Evolutionary conservation across 1,140 invertebrate species (phyloP), one percentile per base, ranked within the genome.

Genomic region (Meteorus sp.): DNA sequence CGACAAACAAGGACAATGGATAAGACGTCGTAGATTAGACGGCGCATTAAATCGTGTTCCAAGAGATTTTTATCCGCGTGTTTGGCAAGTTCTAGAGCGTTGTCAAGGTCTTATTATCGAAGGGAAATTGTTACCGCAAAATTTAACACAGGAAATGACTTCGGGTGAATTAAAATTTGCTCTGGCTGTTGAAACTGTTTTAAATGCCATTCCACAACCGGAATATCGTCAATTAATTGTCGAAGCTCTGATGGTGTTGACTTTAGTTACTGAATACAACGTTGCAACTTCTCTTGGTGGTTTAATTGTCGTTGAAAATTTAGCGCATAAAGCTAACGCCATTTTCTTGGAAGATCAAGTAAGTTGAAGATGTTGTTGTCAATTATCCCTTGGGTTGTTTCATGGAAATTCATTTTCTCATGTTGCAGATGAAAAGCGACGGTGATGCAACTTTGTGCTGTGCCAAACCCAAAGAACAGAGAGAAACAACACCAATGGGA

Each of bases 131-230:
- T 71, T 98, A 20, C 89, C 89, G 48, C 92, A 94, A 69, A 92
- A 89, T 79, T 82, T 97, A 19, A 98, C 95, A 0, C 92, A 94
- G 81, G 95, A 98, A 86, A 99, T 99, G 97, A 99, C 97, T 3
- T 87, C 95, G 0, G 94, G 95, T 27, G 98, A 99, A 78, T 81
- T 99, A 57, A 99, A 99, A 82, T 99, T 99, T 82, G 97, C 97
- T 0, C 77, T 99, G 6, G 93, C 95, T 59, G 95, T 99, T 1
- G 98, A 99, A 79, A 93, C 93, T n/a, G 94, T 97, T 4, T 81
- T 99, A 19, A 99, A 99, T 75, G 89, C 90, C 13, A 97, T 99
- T 66, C 94, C 96, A 0, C 94, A 99, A 76, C 97, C 98, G 6
- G 97, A 99, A 78, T 99, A 99, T 80, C 85, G 98, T 35, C 98